Base-by-base conservation (phyloP, 2,113 vertebrate genomes). In the Equus quagga region DNA sequence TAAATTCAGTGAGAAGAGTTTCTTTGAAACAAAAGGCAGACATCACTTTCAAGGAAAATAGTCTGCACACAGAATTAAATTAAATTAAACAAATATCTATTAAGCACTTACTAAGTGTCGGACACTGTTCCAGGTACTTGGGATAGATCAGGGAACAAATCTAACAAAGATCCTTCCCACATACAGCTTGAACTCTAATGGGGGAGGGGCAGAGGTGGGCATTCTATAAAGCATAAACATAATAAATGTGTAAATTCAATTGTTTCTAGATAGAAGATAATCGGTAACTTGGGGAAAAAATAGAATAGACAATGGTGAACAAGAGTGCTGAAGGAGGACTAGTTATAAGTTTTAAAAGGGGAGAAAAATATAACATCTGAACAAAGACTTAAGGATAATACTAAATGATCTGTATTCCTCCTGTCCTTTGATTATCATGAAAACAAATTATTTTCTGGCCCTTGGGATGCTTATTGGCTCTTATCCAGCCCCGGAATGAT, bases 381-480 rank as follows among this genome's bases (percentile, higher is more conserved):
- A 65, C 0, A 70, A 84, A 87, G 3, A 64, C 18, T 46, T 64
- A 28, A 65, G 67, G 58, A 82, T 2, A 8, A 49, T 80, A 41
- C 13, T 46, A 44, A 87, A 67, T 26, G 4, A 67, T 79, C 14
- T 83, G 13, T 62, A 44, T 88, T 79, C 5, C 24, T 97, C 44
- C 10, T 88, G 18, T 49, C 3, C 19, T 58, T 82, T 85, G 15
- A 86, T 81, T 76, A 60, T 58, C 8, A 49, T 44, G 41, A 41
- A 84, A 88, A 69, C 31, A 80, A 93, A 87, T 65, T 89, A 85
- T 79, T 62, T 90, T 96, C 58, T 75, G 8, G n/a, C 18, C 11
- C 11, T 72, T 72, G 36, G 26, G 21, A 31, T 86, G 11, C 8
- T 58, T 65, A 21, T 60, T 31, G 8, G 18, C n/a, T 12, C 36